Evolutionary conservation across 2,888 invertebrate species (phyloP), one percentile per base, ranked within the genome.

Genomic region (Tuta absoluta): DNA sequence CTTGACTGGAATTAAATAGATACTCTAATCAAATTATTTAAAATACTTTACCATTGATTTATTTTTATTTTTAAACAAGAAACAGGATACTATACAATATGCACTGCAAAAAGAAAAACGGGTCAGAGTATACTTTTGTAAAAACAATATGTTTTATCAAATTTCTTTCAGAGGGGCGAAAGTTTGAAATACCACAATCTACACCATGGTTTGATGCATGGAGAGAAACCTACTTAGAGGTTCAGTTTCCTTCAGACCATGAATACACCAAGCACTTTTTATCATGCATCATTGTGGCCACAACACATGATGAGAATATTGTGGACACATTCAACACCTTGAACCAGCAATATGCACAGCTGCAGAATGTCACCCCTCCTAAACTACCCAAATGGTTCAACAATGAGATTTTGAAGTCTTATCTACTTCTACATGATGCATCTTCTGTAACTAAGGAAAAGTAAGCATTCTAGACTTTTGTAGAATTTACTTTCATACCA

Each of bases 151-250:
- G 19, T 49, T 17, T 49, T 53, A 11, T 12, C 21, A 7, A 49
- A 19, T 53, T 41, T 24, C 65, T 85, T 82, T 14, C 80, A 93
- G 93, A 90, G 49, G 85, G 91, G 53, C 89, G 92, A 66, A 92
- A 93, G 73, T 85, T 97, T 68, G 94, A 95, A 72, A 92, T 96
- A 73, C 97, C 97, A 37, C 90, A 94, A 45, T 93, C 94, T 11
- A 96, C 97, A 63, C 96, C 98, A 14, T 99, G 99, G 99, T 99
- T 97, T 92, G 98, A 98, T 85, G 94, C 95, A 11, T 99, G 98
- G 97, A 93, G 98, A 75, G 97, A 98, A 75, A 96, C 96, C 33
- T 98, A 98, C 85, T 92, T 98, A 56, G 95, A 95, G 78, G 95
- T 97, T 66, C 95, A 97, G 80, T 96, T 96, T 82, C 96, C 97